Evolutionary conservation across 2,113 vertebrate genomes (phyloP).

Genomic region (Poecilia latipinna): DNA sequence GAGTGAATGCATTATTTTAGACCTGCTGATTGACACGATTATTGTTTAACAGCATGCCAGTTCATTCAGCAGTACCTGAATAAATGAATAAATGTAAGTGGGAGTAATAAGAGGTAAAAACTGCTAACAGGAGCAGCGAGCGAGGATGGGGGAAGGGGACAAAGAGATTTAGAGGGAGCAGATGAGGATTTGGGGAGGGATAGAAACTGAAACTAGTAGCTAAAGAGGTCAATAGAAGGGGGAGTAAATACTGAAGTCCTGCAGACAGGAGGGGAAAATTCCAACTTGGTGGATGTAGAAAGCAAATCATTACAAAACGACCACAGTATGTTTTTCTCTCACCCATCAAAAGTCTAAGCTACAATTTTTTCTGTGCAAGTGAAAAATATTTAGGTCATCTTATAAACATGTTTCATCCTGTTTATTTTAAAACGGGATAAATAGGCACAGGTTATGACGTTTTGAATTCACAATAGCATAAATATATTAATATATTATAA

Average conservation of each 20-base stretch:
- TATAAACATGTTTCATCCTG: too few relatives aligned
- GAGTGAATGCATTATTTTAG: not conserved
- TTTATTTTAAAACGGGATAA: too few relatives aligned
- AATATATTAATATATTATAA: too few relatives aligned
- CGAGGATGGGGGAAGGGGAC: constrained; percentile 17
- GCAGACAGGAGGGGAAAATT: constrained; percentile 22
- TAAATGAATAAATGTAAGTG: not conserved
- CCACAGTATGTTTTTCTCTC: not conserved
- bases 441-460: too few relatives aligned
- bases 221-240: constrained; percentile 58
- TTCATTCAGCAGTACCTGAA: not conserved
- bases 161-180: constrained; percentile 40
- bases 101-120: constrained; percentile 1
- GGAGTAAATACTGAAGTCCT: constrained; percentile 32
- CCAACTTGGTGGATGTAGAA: not conserved
- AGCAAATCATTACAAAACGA: not conserved
- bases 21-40: not conserved
- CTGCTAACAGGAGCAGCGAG: constrained; percentile 2
- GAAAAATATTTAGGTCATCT: too few relatives aligned
- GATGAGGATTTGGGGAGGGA: constrained; percentile 51
- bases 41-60: not conserved
- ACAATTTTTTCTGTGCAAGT: too few relatives aligned
- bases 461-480: too few relatives aligned
- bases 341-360: not conserved
- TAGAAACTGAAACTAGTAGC: constrained; percentile 66